Evolutionary conservation across 1,140 invertebrate genomes (phyloP).

Genomic region (Leptinotarsa texana): DNA sequence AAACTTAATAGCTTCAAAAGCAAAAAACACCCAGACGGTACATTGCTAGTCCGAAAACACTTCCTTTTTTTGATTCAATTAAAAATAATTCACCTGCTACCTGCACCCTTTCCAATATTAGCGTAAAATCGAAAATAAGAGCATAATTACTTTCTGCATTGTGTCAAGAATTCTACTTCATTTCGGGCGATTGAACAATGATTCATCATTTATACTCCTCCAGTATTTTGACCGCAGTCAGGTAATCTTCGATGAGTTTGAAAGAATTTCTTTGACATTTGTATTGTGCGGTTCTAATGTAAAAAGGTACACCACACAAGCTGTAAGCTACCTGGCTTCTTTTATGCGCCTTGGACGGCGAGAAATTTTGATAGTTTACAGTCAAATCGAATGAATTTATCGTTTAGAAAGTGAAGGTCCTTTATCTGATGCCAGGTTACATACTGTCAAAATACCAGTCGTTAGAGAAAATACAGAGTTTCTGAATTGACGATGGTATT

Average conservation of each 20-base stretch:
- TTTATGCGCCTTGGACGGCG: not conserved
- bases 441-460: not conserved
- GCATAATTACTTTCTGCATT: slow-evolving; percentile 8
- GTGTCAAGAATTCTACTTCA: slow-evolving; percentile 1
- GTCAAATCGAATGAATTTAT: slow-evolving; percentile 11
- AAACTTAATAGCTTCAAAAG: too few relatives aligned
- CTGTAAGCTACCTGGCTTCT: slow-evolving; percentile 8
- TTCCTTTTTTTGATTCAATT: not conserved
- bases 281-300: not conserved
- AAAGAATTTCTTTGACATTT: not conserved
- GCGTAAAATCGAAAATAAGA: slow-evolving; percentile 7
- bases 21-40: too few relatives aligned
- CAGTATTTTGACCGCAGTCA: slow-evolving; percentile 16
- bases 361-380: slow-evolving; percentile 7
- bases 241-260: slow-evolving; percentile 12
- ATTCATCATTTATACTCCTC: slow-evolving; percentile 6
- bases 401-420: not conserved
- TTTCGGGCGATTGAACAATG: slow-evolving; percentile 16
- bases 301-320: slow-evolving; percentile 12
- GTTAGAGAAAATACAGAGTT: too few relatives aligned
- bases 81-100: slow-evolving; percentile 9
- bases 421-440: slow-evolving; percentile 2
- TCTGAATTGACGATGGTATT: too few relatives aligned
- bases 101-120: not conserved
- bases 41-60: not conserved